Evolutionary conservation across 2,888 invertebrate species (phyloP).

Genomic region (Cinara cedri): DNA sequence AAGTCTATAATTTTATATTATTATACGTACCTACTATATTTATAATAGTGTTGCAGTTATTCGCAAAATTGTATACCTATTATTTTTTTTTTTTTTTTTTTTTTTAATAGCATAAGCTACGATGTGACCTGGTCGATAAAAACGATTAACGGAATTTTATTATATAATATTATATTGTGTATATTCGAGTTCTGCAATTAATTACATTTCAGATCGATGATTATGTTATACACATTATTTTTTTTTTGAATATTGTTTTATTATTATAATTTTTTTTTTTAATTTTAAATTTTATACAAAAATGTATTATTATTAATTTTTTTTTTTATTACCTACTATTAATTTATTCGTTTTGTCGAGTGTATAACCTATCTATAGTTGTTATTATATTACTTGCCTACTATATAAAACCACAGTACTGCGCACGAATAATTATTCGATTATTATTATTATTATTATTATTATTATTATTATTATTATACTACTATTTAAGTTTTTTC

Average conservation of each 20-base stretch:
- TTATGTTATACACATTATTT: no score
- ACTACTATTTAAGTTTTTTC: not conserved
- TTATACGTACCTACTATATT: no score
- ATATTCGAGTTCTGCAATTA: not conserved
- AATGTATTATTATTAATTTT: no score
- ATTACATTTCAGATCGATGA: not conserved
- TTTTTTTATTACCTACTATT: conserved; percentile 18
- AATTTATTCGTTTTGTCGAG: conserved; percentile 22
- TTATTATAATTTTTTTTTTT: no score
- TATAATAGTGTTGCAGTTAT: no score
- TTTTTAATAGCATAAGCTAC: no score
- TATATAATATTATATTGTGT: no score
- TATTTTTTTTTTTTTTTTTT: no score
- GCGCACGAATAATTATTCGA: conserved; percentile 14
- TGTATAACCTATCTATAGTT: not conserved
- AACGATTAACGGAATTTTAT: not conserved
- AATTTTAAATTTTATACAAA: not conserved
- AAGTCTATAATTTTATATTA: no score
- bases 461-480: not conserved
- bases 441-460: no score
- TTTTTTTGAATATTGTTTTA: conserved; percentile 16
- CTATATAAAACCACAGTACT: not conserved
- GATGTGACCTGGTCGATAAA: not conserved
- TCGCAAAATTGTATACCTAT: no score
- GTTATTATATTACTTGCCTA: not conserved